Base-by-base conservation (phyloP, 2,797 vertebrate genomes). In the Cyclopterus lumpus region DNA sequence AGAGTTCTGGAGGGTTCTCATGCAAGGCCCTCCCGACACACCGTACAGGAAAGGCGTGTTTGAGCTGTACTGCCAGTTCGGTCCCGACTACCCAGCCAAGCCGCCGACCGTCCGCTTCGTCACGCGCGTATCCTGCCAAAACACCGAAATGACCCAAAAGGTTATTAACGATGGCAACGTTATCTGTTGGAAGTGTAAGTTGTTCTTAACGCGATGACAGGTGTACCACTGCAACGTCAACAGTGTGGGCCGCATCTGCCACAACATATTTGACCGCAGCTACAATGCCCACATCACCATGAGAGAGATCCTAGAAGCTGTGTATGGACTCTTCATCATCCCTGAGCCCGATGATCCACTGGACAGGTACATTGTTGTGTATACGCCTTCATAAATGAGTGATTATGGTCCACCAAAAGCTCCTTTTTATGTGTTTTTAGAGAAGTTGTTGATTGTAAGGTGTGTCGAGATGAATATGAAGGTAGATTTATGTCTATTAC, bases 181-280 rank as follows among this genome's bases (percentile, higher is more conserved):
- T 4, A 11, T 32, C n/a, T 26, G 7, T 71, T 26, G 15, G 20
- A 9, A 22, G 44, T 38, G 26, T 12, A 2, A 1, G 1, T 12
- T 20, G 30, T 62, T 0, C 0, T 92, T 87, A 89, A 90, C 48
- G 40, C 6, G 1, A 15, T 8, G 6, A 24, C 58, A 93, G 92
- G 57, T 94, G 2, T 92, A 93, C 73, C 92, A 93, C 79, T 93
- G 93, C 83, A 94, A 93, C 54, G 72, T 94, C 36, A 94, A 94
- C 81, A 93, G 58, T 11, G 89, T 92, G 48, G 93, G 92, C 1
- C 87, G 92, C 20, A 92, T 94, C 71, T 94, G 92, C 75, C 93
- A 93, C 84, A 91, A 88, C 74, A 89, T 94, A 66, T 93, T 93
- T 82, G 90, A 93, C 71, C 91, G 89, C 8, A 87, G 76, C 74